Base-by-base conservation (phyloP, 2,888 invertebrate species). In the Sympetrum striolatum region DNA sequence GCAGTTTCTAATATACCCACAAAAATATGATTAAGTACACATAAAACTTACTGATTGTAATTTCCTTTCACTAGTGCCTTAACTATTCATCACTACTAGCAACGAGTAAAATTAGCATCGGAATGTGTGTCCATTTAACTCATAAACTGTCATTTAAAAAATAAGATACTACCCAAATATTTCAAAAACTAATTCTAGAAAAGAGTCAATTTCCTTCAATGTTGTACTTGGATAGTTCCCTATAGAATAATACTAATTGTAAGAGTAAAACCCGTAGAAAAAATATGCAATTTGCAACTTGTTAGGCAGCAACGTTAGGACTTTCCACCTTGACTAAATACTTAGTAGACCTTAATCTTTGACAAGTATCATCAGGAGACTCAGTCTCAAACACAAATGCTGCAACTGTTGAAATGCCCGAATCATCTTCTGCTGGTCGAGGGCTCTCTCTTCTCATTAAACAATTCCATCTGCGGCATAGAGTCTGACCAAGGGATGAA, bases 341-440 rank as follows among this genome's bases (percentile, higher is more conserved):
- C 60, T 86, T 86, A 15, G 58, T 37, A 22, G 86, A 60, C 6
- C 86, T 86, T 1, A 86, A 60, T 58, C 86, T 35, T 60, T n/a
- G 35, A n/a, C 86, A 86, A 31, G 37, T 60, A n/a, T 95, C 95
- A 93, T 96, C 96, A 15, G 96, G 96, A 0, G 96, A 96, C 2
- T 95, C 95, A 79, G 94, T 94, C 53, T 94, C 93, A 93, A 96
- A 96, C 91, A 94, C 94, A 93, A 96, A 96, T 81, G 92, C 92
- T 91, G 92, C 92, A 90, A 94, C 91, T 58, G 91, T 91, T 53
- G 80, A 81, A 91, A 91, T 90, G 91, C 58, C 91, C 90, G 91
- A 91, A 91, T 91, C 90, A 90, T 53, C 90, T 91, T 92, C 60
- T 90, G 91, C 90, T 90, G 92, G 92, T 81, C 92, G 90, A 53